A percentile compares a stretch with the other conserved stretches of the same genome.
Conservation (phyloP, 1,140 invertebrate species). For the Drosophila nigrodunni region DNA sequence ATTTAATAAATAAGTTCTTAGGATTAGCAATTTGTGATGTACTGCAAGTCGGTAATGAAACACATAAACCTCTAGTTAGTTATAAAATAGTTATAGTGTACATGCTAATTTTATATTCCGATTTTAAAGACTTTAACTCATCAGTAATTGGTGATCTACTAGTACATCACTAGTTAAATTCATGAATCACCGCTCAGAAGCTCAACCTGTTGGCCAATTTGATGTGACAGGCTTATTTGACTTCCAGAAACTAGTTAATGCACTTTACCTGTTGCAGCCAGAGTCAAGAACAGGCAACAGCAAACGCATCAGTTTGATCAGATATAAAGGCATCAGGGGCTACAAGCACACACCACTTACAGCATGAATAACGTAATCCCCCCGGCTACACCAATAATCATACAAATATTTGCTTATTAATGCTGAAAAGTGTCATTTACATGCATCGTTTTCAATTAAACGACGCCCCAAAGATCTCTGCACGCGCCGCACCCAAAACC, state of each 20-base stretch:
- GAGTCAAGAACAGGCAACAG: neutral
- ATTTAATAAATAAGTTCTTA: too few relatives aligned
- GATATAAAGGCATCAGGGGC: conserved; percentile 24
- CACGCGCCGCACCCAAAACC: conserved; percentile 54
- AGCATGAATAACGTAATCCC: conserved; percentile 64
- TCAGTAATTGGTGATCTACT: conserved; percentile 14
- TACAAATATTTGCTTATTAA: conserved; percentile 84
- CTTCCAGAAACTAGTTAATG: conserved; percentile 50
- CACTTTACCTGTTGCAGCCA: conserved; percentile 46
- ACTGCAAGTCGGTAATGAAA: too few relatives aligned
- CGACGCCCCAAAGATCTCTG: conserved; percentile 68
- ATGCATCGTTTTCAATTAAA: conserved; percentile 84
- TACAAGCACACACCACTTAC: conserved; percentile 20
- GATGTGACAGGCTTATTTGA: conserved; percentile 38
- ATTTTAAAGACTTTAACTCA: neutral
- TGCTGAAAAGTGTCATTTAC: conserved; percentile 84
- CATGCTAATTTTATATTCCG: too few relatives aligned
- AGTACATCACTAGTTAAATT: neutral
- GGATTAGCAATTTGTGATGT: too few relatives aligned
- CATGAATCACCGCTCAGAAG: neutral
- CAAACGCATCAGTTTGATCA: conserved; percentile 27
- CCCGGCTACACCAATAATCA: conserved; percentile 77
- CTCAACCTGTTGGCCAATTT: conserved; percentile 41
- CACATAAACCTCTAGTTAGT: too few relatives aligned
- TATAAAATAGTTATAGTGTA: too few relatives aligned